These are phyloP conservation scores for Stegophylla sp. DNA, from an alignment of 2,888 invertebrate species.

Conservation along the genomic window DNA sequence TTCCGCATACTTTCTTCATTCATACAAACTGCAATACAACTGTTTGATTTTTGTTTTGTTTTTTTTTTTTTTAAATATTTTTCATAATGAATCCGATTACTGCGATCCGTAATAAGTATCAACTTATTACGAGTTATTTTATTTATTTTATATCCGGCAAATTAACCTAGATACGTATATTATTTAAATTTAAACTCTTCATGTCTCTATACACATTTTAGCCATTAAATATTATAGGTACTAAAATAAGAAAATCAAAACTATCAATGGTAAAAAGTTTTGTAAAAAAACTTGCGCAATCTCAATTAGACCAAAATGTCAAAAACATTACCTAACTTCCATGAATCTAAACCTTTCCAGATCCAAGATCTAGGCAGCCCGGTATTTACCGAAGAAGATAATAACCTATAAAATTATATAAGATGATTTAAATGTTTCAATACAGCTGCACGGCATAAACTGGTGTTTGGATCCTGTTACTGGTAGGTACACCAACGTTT, in stretches of 20 bases:
- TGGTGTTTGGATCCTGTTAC: slow-evolving; percentile 6
- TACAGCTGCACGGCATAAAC: not conserved
- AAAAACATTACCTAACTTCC: slow-evolving; percentile 32
- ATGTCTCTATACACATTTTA: no score
- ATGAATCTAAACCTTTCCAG: slow-evolving; percentile 16
- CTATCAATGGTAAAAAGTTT: not conserved
- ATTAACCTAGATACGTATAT: not conserved
- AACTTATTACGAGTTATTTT: not conserved
- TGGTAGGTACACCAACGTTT: not conserved
- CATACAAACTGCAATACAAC: no score
- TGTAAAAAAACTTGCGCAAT: slow-evolving; percentile 25
- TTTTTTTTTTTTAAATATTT: no score
- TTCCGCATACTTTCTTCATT: no score
- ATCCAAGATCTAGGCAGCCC: not conserved
- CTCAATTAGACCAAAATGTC: slow-evolving; percentile 30
- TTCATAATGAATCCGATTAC: no score
- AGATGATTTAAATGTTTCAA: slow-evolving; percentile 45
- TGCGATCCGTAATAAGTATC: no score
- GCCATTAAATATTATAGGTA: not conserved
- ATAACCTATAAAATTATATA: slow-evolving; percentile 45
- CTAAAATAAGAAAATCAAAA: not conserved
- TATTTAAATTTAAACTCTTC: not conserved
- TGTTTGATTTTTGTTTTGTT: no score
- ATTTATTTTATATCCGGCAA: not conserved
- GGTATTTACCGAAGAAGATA: not conserved